These are phyloP conservation scores for Halcyon badia DNA, from an alignment of 2,797 vertebrate species.

Conservation along the genomic window DNA sequence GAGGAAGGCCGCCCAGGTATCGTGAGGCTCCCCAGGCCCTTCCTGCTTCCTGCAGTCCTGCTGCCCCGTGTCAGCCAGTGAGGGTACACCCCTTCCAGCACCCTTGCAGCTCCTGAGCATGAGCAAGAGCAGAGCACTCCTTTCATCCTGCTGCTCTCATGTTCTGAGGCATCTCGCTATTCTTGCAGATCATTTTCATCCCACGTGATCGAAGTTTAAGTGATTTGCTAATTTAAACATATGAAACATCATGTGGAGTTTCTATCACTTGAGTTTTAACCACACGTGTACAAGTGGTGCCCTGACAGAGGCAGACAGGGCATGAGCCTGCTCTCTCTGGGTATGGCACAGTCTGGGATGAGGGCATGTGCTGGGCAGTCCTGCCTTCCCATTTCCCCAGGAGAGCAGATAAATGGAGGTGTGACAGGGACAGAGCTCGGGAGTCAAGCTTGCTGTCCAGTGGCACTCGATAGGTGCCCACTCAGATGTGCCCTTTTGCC, in stretches of 20 bases:
- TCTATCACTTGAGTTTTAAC: neutral
- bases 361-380: neutral
- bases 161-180: neutral
- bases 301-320: neutral
- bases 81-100: neutral
- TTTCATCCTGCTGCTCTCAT: neutral
- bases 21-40: neutral
- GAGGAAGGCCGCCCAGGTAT: conserved; percentile 88
- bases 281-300: neutral
- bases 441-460: neutral
- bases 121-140: neutral
- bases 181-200: neutral
- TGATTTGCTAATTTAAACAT: neutral
- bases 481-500: neutral
- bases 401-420: neutral
- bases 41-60: neutral
- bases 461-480: fast-evolving
- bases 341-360: fast-evolving
- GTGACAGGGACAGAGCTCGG: neutral
- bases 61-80: neutral
- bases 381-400: neutral
- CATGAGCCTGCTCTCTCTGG: neutral
- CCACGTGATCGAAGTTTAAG: neutral
- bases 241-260: neutral
- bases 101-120: neutral